phyloP scores from a whole-genome alignment of 2,888 invertebrate genomes.

The Tetragonisca angustula region DNA sequence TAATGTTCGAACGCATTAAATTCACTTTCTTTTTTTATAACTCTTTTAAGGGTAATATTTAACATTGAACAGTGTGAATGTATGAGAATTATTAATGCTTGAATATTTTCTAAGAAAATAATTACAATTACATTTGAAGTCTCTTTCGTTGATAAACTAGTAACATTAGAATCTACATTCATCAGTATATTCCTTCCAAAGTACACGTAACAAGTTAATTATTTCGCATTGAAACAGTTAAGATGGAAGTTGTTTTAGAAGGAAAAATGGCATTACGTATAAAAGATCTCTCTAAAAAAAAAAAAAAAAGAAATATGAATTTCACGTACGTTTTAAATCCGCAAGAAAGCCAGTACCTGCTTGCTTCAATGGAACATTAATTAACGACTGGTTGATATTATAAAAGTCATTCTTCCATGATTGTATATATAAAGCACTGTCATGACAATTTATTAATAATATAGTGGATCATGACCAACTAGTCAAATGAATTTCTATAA shows the following conservation, averaged over 20 bases:
- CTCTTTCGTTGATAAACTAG: background rate
- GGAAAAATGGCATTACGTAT: constrained; percentile 51
- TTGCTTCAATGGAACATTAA: constrained; percentile 58
- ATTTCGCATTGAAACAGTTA: background rate
- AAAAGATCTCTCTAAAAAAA: constrained; percentile 13
- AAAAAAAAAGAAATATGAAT: constrained; percentile 19
- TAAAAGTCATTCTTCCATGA: constrained; percentile 71
- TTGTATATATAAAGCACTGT: constrained; percentile 79
- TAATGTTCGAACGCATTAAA: constrained; percentile 16
- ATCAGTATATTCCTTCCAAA: constrained; percentile 9
- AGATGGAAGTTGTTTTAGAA: background rate
- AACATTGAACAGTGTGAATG: constrained; percentile 14
- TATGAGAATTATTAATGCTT: constrained; percentile 8
- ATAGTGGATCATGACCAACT: constrained; percentile 80
- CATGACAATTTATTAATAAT: constrained; percentile 78
- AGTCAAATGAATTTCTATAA: constrained; percentile 81
- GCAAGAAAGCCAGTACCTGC: constrained; percentile 72
- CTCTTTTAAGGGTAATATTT: constrained; percentile 18
- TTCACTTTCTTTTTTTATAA: constrained; percentile 23
- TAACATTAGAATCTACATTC: background rate
- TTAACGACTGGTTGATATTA: constrained; percentile 66
- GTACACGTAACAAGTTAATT: background rate
- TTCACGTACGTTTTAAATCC: constrained; percentile 48
- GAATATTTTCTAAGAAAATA: constrained; percentile 4
- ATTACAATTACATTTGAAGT: constrained; percentile 13